Base-by-base conservation (phyloP, 64 coral and sea anemone species). In the Stichodactyla mertensii region DNA sequence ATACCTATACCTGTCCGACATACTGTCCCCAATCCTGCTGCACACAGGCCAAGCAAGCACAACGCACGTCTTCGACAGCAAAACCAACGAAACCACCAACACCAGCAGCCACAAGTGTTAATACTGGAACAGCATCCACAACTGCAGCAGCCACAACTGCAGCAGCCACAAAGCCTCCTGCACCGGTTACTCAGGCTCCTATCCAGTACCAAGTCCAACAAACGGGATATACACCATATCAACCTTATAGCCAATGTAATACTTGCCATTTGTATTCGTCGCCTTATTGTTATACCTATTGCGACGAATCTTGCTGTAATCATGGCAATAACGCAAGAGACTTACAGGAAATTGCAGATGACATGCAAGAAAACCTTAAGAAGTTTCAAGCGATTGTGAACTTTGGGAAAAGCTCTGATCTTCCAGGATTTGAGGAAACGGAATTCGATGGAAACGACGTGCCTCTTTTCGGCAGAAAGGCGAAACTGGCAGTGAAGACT, bases 1-100 rank as follows among this genome's bases (percentile, higher is more conserved):
- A 81, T 53, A 81, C 78, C 53, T 55, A 81, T 55, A 81, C 45
- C 20, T 81, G 78, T 81, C 78, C 78, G 20, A 53, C 78, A 16
- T 81, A 81, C 78, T 81, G 78, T 51, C 52, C 36, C 16, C 51
- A 81, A 15, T 81, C 14, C 78, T 81, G 78, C 78, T 81, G 78
- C 53, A 19, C 36, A 4, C 7, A 81, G 69, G 24, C 7, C 52
- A 81, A 31, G 31, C 51, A 52, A 81, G 10, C 20, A 74, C n/a
- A 74, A 13, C 24, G 69, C 24, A 8, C 78, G 16, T 53, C 78
- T 16, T 53, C 78, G 5, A 22, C 14, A 11, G 14, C 53, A 54
- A 52, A 52, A 20, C 78, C 78, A 20, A 81, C 78, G 4, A 54
- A 55, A 18, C 78, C 36, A 81, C 52, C 78, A 0, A 81, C 78